A percentile compares a stretch with the other conserved stretches of the same genome.
Evolutionary conservation across 2,888 invertebrate genomes (phyloP).

Genomic region (Belgica antarctica): DNA sequence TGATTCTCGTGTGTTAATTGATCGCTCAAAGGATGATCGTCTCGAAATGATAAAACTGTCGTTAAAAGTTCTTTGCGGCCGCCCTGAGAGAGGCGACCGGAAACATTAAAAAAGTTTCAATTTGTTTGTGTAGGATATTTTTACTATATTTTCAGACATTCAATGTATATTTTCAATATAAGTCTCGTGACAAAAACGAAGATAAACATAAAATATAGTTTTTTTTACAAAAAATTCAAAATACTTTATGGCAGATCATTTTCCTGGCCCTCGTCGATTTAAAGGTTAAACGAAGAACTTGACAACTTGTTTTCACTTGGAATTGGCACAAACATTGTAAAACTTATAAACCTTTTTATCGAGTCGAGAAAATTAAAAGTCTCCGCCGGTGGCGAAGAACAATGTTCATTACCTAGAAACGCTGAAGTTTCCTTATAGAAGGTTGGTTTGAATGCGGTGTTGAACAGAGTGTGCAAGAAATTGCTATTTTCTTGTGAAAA

Average conservation of each 20-base stretch:
- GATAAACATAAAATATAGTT: conserved; percentile 11
- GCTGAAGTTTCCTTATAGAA: not conserved
- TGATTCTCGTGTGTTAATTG: conserved; percentile 25
- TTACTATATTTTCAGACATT: conserved; percentile 29
- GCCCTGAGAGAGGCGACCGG: not conserved
- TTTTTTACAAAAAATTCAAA: not conserved
- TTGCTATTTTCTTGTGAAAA: too few relatives aligned
- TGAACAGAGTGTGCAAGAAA: too few relatives aligned
- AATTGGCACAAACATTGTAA: conserved; percentile 21
- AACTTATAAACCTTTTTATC: not conserved
- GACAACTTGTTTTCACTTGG: not conserved
- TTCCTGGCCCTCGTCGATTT: not conserved
- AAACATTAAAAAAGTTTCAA: conserved; percentile 7
- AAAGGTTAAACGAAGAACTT: not conserved
- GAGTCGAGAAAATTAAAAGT: too few relatives aligned
- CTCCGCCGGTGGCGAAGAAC: too few relatives aligned
- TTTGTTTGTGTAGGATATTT: conserved; percentile 13
- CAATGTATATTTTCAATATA: conserved; percentile 17
- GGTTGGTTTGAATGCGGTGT: too few relatives aligned
- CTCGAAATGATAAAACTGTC: too few relatives aligned
- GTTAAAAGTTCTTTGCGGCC: too few relatives aligned
- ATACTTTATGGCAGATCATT: conserved; percentile 21
- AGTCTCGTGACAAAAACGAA: conserved; percentile 8
- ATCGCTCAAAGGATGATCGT: too few relatives aligned
- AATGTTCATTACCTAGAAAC: conserved; percentile 10